Evolutionary conservation across 2,113 vertebrate genomes (phyloP).

Genomic region (Sminthopsis crassicaudata): DNA sequence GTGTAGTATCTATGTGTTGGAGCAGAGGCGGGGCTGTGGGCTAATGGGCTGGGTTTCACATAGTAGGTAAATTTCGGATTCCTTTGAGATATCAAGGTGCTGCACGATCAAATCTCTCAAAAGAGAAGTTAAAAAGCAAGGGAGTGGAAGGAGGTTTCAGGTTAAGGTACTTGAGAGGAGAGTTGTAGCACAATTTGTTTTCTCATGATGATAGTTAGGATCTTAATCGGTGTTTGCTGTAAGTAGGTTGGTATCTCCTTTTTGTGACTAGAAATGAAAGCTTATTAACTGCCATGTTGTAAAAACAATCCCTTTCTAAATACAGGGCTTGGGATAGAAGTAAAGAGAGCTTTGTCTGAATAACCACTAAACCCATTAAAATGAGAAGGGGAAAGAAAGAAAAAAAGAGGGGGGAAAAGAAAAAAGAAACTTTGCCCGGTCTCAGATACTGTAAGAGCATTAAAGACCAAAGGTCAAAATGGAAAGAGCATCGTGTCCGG

Average conservation of each 20-base stretch:
- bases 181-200: constrained; percentile 42
- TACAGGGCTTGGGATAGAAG: not conserved
- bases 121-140: constrained; percentile 65
- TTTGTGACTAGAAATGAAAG: constrained; percentile 30
- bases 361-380: not conserved
- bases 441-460: constrained; percentile 9
- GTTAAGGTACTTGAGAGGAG: constrained; percentile 54
- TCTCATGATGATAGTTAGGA: not conserved
- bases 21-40: constrained; percentile 20
- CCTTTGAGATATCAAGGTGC: constrained; percentile 51
- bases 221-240: not conserved
- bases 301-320: constrained; percentile 4
- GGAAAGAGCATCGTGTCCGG: not conserved
- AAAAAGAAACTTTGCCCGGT: not conserved
- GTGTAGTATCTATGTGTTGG: not conserved
- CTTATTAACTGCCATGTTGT: constrained; percentile 4
- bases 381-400: not conserved
- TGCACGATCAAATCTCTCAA: constrained; percentile 48
- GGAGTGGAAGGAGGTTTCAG: constrained; percentile 58
- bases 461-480: not conserved
- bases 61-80: not conserved
- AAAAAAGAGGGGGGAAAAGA: not conserved
- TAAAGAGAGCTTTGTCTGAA: not conserved
- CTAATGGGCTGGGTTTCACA: constrained; percentile 49
- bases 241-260: constrained; percentile 8